Evolutionary conservation across 1,140 invertebrate genomes (phyloP), one percentile per base, ranked within the genome.

Genomic region (Latrodectus geometricus): DNA sequence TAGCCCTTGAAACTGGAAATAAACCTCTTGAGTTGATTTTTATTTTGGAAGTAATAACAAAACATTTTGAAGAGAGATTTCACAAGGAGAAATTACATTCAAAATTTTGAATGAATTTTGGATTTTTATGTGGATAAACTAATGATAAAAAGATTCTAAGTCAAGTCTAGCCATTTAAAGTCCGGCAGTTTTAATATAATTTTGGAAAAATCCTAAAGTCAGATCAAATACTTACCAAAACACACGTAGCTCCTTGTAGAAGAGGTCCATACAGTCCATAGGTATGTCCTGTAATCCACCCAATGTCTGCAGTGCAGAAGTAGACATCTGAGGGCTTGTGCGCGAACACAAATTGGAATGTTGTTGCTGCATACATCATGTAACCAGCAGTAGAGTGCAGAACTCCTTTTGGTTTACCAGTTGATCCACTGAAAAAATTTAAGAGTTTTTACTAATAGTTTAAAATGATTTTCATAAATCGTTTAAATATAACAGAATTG

Each of bases 201-300:
- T 1, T 35, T 35, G 35, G 35, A 35, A 35, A 35, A 35, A 35
- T 3, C 35, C 35, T 35, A 3, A 35, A 35, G 35, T 1, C 35
- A 35, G 8, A n/a, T n/a, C n/a, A n/a, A 49, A 35, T 21, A 54
- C 78, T 77, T 70, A 88, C 88, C 74, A 88, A 14, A 49, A 88
- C 56, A 50, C 96, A 96, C 52, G 97, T 98, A 14, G 97, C 95
- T 20, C 94, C 96, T 92, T 99, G 99, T 0, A 96, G 94, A 52
- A 99, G 91, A 8, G 98, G 97, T 20, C 97, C 98, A 90, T 99
- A 99, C 8, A 97, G 95, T 12, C 98, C 96, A 90, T 99, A 99
- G 0, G 96, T 97, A 91, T 99, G 98, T n/a, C 97, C 97, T 69
- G 97, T 99, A 89, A 99, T 99, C 98, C 98, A 99, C 72, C 98